Base-by-base conservation (phyloP, 2,888 invertebrate genomes). In the Drosophila lacicola region DNA sequence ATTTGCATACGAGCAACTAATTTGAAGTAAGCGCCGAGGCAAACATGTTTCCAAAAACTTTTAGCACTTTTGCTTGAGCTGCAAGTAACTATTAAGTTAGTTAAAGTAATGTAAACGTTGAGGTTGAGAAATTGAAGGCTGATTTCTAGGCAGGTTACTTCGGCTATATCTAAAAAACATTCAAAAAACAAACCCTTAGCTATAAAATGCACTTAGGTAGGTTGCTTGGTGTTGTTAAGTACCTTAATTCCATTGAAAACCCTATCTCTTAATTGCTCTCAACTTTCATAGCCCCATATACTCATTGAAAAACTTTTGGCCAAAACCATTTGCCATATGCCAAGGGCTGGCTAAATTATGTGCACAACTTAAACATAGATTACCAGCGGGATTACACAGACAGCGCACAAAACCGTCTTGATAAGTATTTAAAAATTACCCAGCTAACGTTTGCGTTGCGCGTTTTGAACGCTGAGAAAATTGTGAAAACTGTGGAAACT, bases 371-470 rank as follows among this genome's bases (percentile, higher is more conserved):
- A 80, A 58, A 45, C 53, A 36, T 36, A 64, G 71, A 74, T 77
- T 72, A 71, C 66, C 70, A 63, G 56, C 36, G 68, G 74, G 65
- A 68, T 83, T 79, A 77, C 65, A 51, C 54, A 47, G 70, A 46
- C 61, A 62, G 62, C 58, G 55, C 57, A 53, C 70, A 44, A 42
- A 63, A 57, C 44, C 41, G 39, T 61, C 65, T 53, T 70, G 63
- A n/a, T 64, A 68, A 68, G 75, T 80, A 76, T 80, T 78, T 73
- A 69, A 82, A 76, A 76, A 76, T 70, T 61, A 65, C 58, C 37
- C 41, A 64, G 66, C 69, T 45, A 72, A 58, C 58, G 54, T 47
- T 47, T 42, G 36, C n/a, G 42, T 14, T 53, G 36, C 36, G 36
- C 36, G 17, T 47, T 39, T 42, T 37, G 9, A 36, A 34, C 9